Evolutionary conservation across 2,888 invertebrate species (phyloP), one percentile per base, ranked within the genome.

Genomic region (Cybosia mesomella): DNA sequence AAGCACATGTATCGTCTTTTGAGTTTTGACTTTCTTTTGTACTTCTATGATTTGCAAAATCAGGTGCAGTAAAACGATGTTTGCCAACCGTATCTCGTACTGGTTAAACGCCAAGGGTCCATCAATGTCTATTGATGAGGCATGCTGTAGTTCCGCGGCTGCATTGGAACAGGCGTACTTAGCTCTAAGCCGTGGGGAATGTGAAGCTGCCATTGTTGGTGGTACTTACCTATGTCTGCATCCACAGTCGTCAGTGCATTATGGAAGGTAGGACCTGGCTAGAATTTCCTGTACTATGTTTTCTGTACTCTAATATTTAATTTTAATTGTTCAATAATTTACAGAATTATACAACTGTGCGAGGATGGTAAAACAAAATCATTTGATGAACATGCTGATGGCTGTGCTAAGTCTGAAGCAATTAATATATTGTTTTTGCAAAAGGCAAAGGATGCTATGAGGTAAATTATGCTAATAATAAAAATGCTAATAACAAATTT

Each of bases 301-400:
- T 49, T 49, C 15, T 49, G n/a, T 9, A n/a, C n/a, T n/a, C n/a
- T n/a, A 49, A 43, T 43, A 4, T 43, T 18, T 8, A 18, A 13
- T 18, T 18, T 18, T 43, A 43, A 43, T 43, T 43, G 18, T 43
- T 49, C 7, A 49, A 49, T 9, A n/a, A 53, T 24, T 70, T 66
- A 18, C 72, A 92, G 91, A 78, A 82, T 84, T 28, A 81, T 89
- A 65, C 76, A 74, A 5, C 90, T 99, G 13, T 97, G 98, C 24
- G 89, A 93, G 5, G 97, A 98, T 76, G 99, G 99, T 0, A 96
- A 95, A 75, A 98, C 98, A 82, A 98, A 97, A 82, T 97, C 97
- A 0, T 99, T 99, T 87, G 99, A 99, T 89, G 96, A 96, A 62
- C 94, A 96, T 66, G 97, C 97, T 2, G 95, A 96, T 80, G 98